phyloP scores from a whole-genome alignment of 2,797 vertebrate species.

The Pterois miles region DNA sequence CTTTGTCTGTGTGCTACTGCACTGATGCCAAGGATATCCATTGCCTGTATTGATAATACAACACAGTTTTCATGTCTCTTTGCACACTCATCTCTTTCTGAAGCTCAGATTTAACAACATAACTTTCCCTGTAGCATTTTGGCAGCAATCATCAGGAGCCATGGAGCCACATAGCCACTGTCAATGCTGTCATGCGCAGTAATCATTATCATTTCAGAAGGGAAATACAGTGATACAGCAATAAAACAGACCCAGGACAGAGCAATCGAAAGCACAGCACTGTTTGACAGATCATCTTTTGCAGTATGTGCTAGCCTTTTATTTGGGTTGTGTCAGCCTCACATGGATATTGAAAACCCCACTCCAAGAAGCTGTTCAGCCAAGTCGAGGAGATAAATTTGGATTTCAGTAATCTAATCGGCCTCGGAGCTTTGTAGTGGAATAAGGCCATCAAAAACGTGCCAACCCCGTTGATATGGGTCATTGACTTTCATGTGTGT shows the following conservation, averaged over 20 bases:
- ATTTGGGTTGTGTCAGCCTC: conserved; percentile 7
- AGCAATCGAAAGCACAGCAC: neutral
- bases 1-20: neutral
- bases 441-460: conserved; percentile 52
- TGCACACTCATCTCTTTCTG: neutral
- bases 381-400: conserved; percentile 54
- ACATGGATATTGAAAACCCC: conserved; percentile 27
- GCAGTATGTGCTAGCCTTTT: neutral
- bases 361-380: conserved; percentile 46
- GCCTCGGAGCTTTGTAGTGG: conserved; percentile 47
- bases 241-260: neutral
- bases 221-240: neutral
- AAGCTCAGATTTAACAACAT: neutral
- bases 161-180: neutral
- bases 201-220: neutral
- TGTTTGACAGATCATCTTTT: conserved; percentile 15
- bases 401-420: conserved; percentile 67
- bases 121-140: neutral
- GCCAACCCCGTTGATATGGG: conserved; percentile 31
- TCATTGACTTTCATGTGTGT: conserved; percentile 43
- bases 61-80: neutral
- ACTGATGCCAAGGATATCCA: neutral
- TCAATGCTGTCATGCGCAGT: neutral
- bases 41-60: neutral
- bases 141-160: conserved; percentile 4